Evolutionary conservation across 2,113 vertebrate genomes (phyloP).

Genomic region (Toxostoma redivivum): DNA sequence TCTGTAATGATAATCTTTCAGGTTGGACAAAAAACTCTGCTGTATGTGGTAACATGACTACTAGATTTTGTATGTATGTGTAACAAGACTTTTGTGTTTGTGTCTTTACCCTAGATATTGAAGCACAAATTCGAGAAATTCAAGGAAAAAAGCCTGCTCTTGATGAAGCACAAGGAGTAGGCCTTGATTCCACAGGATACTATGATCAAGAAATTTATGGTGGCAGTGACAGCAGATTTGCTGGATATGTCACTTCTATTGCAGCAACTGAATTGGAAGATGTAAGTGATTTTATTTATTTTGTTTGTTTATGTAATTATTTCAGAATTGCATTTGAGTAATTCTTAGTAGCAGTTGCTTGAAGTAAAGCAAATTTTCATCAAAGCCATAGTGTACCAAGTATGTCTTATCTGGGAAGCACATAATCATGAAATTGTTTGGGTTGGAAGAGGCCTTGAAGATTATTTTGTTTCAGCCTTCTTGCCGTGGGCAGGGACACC

Average conservation of each 20-base stretch:
- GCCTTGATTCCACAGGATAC: conserved; percentile 95
- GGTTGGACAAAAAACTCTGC: background rate
- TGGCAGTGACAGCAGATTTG: conserved; percentile 95
- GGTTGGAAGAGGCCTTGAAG: background rate
- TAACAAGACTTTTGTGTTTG: background rate
- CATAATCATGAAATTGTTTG: background rate
- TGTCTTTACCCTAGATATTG: conserved; percentile 83
- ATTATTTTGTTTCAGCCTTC: accelerated
- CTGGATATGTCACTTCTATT: conserved; percentile 97
- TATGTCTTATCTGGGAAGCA: background rate
- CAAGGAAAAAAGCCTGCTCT: conserved; percentile 94
- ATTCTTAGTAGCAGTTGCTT: background rate
- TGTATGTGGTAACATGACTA: accelerated
- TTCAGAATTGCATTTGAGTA: background rate
- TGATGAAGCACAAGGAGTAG: conserved; percentile 92
- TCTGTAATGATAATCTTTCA: background rate
- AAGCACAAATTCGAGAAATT: conserved; percentile 98
- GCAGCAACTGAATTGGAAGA: conserved; percentile 98
- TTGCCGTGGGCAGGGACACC: background rate
- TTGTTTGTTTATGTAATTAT: background rate
- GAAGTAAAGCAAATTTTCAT: background rate
- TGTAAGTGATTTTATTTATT: conserved; percentile 72
- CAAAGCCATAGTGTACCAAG: background rate
- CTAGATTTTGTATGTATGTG: background rate
- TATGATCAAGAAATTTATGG: conserved; percentile 98